Conservation (phyloP, 2,113 vertebrate species). For the Eulemur rufifrons region DNA sequence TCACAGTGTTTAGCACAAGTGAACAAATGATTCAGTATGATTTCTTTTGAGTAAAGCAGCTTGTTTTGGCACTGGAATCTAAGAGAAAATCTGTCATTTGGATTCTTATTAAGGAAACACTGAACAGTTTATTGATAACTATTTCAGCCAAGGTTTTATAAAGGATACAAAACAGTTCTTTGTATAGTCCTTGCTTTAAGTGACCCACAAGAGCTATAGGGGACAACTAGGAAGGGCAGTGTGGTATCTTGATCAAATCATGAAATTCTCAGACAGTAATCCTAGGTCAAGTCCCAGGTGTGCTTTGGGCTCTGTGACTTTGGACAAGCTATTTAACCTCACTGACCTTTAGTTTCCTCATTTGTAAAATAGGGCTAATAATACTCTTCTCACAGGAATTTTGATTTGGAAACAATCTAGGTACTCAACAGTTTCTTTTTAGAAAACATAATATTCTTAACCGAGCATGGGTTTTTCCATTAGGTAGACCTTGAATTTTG, state of each 20-base stretch:
- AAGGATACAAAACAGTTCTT: constrained; percentile 6
- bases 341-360: constrained; percentile 33
- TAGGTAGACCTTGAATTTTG: not conserved
- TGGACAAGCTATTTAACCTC: not conserved
- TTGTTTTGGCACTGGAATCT: not conserved
- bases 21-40: not conserved
- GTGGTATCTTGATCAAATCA: not conserved
- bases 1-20: constrained; percentile 2
- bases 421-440: not conserved
- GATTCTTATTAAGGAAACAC: constrained; percentile 19
- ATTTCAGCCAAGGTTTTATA: not conserved
- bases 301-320: constrained; percentile 1
- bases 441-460: not conserved
- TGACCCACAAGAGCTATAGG: not conserved
- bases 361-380: not conserved
- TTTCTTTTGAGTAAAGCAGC: constrained; percentile 24
- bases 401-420: not conserved
- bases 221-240: not conserved
- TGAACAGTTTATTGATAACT: not conserved
- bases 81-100: constrained; percentile 24
- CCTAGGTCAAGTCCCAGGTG: not conserved
- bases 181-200: not conserved
- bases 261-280: not conserved
- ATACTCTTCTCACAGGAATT: constrained; percentile 29
- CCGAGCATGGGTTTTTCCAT: not conserved